phyloP scores from a whole-genome alignment of 2,113 vertebrate species.

The Trinectes maculatus region DNA sequence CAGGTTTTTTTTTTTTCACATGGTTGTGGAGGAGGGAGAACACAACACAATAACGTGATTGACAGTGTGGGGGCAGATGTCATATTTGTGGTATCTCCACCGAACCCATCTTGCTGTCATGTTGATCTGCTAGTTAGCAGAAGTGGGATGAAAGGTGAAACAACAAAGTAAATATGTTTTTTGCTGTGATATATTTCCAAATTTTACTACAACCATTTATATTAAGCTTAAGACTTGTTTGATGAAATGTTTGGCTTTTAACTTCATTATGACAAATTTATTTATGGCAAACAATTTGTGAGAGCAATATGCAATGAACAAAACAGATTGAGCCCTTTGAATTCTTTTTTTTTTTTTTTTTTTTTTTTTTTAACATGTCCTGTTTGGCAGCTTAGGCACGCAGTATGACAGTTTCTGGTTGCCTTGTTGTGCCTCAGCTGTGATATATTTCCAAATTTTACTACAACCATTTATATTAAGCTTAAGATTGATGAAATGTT shows the following conservation, averaged over 20 bases:
- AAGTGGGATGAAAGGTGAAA: not conserved
- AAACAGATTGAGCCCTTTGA: slow-evolving; percentile 1
- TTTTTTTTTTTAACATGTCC: too few species aligned
- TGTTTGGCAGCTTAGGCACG: too few species aligned
- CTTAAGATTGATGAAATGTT: not conserved
- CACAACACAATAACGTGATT: not conserved
- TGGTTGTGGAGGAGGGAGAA: slow-evolving; percentile 10
- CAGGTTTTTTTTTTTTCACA: slow-evolving; percentile 27
- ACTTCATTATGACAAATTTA: not conserved
- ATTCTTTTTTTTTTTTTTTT: too few species aligned
- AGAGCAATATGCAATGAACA: not conserved
- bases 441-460: not conserved
- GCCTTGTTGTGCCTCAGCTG: too few species aligned
- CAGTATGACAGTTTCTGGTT: too few species aligned
- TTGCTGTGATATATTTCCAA: not conserved
- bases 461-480: too few species aligned
- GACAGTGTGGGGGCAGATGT: slow-evolving; percentile 22
- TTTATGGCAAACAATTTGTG: not conserved
- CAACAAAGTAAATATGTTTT: not conserved
- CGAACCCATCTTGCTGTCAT: slow-evolving; percentile 2
- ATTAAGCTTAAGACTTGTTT: not conserved
- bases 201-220: too few species aligned
- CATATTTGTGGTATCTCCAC: slow-evolving; percentile 15
- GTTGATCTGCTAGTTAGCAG: slow-evolving; percentile 2
- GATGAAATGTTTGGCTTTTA: not conserved